Base-by-base conservation (phyloP, 2,888 invertebrate genomes). In the Pedicia rivosa region DNA sequence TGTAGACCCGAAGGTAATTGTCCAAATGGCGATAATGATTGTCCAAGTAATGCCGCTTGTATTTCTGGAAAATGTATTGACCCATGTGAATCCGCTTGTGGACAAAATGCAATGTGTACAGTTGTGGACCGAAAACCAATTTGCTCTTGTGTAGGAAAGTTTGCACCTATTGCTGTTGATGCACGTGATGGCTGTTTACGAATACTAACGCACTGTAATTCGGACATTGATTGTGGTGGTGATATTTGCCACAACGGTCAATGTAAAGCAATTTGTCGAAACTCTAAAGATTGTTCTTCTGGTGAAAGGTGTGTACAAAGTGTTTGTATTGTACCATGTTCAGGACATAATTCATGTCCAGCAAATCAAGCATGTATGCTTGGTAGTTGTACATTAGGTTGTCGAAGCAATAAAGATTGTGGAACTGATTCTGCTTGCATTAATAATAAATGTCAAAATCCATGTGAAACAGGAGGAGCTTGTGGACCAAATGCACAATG, bases 401-500 rank as follows among this genome's bases (percentile, higher is more conserved):
- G 91, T 53, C 71, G 88, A 50, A 75, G 74, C 47, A 83, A 86
- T 52, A 76, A 74, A 49, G 82, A 88, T 49, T 91, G 91, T 52
- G 67, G 70, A 2, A 65, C 65, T 12, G 70, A 75, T 37, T 73
- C 86, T 52, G 77, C 87, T 3, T 91, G 91, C 52, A 69, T 88
- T 26, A 79, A 81, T 48, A 83, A 78, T 52, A 82, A 78, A 62
- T 91, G 90, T 53, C 67, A 72, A 51, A 78, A 88, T 64, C 87
- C 88, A 15, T 91, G 91, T 54, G 65, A 72, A 41, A 68, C 68
- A 20, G 73, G 74, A 42, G 76, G 76, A 44, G 71, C 78, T 9
- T 87, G 88, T 52, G 88, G 88, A 7, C 77, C 84, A 2, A 90
- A 90, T 55, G 80, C 87, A 1, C 65, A 81, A 17, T 90, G 88